Conservation (phyloP, 2,797 vertebrate genomes). For the Semaprochilodus insignis region DNA sequence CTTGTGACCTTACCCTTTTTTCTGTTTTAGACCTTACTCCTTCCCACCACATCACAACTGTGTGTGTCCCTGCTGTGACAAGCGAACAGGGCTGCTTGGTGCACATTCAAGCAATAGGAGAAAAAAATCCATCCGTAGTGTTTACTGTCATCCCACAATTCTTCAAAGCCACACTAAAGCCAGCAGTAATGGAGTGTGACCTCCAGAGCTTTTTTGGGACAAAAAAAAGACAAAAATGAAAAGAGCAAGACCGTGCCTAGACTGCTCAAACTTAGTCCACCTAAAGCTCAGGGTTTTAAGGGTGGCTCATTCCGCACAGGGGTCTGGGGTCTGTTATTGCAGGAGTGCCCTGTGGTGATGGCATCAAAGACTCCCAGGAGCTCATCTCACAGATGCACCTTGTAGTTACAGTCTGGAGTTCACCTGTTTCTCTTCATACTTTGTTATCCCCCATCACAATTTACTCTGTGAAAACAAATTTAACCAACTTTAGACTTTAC, state of each 20-base stretch:
- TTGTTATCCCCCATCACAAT: too few species aligned
- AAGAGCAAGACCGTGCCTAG: not conserved
- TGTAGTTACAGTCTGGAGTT: too few species aligned
- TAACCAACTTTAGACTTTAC: too few species aligned
- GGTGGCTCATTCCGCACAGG: conserved; percentile 58
- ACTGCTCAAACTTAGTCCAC: conserved; percentile 18
- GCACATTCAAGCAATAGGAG: not conserved
- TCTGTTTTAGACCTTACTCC: not conserved
- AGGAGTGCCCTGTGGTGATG: conserved; percentile 57
- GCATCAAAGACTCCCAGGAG: not conserved
- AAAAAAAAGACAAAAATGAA: not conserved
- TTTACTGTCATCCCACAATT: conserved; percentile 38
- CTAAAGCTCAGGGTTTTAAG: conserved; percentile 46
- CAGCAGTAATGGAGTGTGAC: conserved; percentile 32
- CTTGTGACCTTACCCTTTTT: not conserved
- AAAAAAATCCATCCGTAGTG: not conserved
- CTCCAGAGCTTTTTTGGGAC: conserved; percentile 2
- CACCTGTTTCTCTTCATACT: too few species aligned
- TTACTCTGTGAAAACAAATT: too few species aligned
- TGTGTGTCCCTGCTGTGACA: conserved; percentile 16
- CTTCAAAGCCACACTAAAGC: conserved; percentile 51
- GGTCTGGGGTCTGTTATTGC: conserved; percentile 69
- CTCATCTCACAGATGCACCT: too few species aligned
- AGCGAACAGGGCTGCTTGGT: not conserved
- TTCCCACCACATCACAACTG: conserved; percentile 33